phyloP scores from a whole-genome alignment of 2,888 invertebrate species.

The Caenorhabditis sinica region DNA sequence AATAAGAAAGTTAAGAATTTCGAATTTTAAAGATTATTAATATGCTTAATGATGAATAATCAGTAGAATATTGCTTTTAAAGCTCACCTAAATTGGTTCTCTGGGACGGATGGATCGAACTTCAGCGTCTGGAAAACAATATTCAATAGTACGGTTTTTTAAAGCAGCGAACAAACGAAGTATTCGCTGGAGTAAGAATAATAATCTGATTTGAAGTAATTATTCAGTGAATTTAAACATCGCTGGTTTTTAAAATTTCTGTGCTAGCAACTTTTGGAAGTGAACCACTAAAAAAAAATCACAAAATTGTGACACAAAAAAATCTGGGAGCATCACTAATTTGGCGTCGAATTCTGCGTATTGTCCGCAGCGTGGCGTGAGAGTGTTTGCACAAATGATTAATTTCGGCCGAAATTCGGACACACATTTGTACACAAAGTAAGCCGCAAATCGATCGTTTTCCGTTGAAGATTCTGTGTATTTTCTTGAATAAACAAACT shows the following conservation, averaged over 20 bases:
- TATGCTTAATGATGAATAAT: no score
- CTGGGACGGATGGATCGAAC: background rate
- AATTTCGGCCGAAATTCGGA: constrained; percentile 27
- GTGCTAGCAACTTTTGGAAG: no score
- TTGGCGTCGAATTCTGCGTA: constrained; percentile 35
- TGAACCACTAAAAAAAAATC: no score
- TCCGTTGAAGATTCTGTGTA: constrained; percentile 7
- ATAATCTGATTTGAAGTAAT: no score
- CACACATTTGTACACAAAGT: constrained; percentile 18
- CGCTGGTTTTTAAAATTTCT: no score
- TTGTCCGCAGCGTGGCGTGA: constrained; percentile 16
- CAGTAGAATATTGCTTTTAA: no score
- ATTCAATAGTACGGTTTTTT: background rate
- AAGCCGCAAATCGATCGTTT: constrained; percentile 58
- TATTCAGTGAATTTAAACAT: no score
- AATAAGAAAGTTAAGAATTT: no score
- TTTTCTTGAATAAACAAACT: background rate
- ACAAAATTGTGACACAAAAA: background rate
- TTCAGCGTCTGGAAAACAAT: background rate
- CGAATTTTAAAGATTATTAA: no score
- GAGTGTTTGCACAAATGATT: constrained; percentile 45
- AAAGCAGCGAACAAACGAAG: no score
- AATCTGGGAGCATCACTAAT: constrained; percentile 26
- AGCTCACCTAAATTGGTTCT: background rate
- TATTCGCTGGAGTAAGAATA: no score